Evolutionary conservation across 2,888 invertebrate genomes (phyloP).

Genomic region (Entomobrya proxima): DNA sequence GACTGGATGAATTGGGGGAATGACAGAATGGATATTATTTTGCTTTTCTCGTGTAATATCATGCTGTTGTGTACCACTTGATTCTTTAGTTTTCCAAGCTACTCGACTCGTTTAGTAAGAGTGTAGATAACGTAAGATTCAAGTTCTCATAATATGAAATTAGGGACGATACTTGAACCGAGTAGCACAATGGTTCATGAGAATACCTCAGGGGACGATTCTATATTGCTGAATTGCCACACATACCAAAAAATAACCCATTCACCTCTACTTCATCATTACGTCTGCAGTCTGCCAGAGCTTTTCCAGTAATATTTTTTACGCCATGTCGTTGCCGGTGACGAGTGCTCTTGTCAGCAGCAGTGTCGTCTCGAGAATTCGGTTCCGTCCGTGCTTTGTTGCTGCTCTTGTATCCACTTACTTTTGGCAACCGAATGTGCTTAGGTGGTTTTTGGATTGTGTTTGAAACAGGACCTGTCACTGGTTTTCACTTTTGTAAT

Average conservation of each 20-base stretch:
- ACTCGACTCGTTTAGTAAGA: background rate
- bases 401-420: background rate
- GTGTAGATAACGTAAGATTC: slow-evolving; percentile 1
- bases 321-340: slow-evolving; percentile 36
- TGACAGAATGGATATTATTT: slow-evolving; percentile 15
- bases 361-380: background rate
- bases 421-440: too few relatives aligned
- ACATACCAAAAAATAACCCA: too few relatives aligned
- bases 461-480: too few relatives aligned
- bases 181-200: slow-evolving; percentile 18
- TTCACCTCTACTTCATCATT: too few relatives aligned
- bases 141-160: background rate
- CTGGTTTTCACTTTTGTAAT: too few relatives aligned
- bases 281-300: too few relatives aligned
- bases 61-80: slow-evolving; percentile 48
- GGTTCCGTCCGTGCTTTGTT: background rate
- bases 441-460: too few relatives aligned
- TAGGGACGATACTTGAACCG: background rate
- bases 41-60: slow-evolving; percentile 22
- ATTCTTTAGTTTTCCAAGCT: too few relatives aligned
- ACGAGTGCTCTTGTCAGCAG: slow-evolving; percentile 54
- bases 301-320: background rate
- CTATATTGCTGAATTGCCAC: too few relatives aligned
- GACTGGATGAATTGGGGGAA: slow-evolving; percentile 47
- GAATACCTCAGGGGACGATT: slow-evolving; percentile 12